These are phyloP conservation scores for Rotaria macrura DNA, from an alignment of 2,888 invertebrate genomes.

Conservation along the genomic window DNA sequence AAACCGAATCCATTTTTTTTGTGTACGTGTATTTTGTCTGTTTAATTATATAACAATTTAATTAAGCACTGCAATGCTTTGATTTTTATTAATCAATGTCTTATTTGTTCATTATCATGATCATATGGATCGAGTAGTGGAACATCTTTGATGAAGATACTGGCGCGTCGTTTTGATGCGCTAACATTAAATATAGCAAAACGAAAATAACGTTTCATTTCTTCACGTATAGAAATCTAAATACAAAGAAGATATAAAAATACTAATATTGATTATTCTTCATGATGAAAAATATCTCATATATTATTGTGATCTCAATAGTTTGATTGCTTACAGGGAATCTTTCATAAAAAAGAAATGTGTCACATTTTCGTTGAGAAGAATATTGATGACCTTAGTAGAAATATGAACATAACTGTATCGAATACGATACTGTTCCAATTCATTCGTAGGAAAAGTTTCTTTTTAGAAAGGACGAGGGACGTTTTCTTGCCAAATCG, in stretches of 20 bases:
- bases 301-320: too few species aligned
- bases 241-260: not conserved
- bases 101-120: not conserved
- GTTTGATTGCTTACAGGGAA: too few species aligned
- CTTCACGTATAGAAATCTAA: constrained; percentile 17
- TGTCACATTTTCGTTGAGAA: too few species aligned
- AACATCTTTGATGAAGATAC: not conserved
- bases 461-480: too few species aligned
- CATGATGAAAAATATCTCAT: not conserved
- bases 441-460: too few species aligned
- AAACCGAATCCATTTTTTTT: too few species aligned
- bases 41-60: not conserved
- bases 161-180: constrained; percentile 12
- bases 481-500: too few species aligned
- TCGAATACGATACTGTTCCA: too few species aligned
- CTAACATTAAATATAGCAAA: constrained; percentile 18
- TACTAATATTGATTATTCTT: not conserved
- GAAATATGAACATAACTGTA: too few species aligned
- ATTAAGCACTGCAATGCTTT: not conserved
- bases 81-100: not conserved
- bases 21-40: not conserved
- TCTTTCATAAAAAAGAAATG: too few species aligned
- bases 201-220: constrained; percentile 10
- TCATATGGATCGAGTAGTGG: not conserved
- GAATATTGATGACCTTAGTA: too few species aligned